Base-by-base conservation (phyloP, 2,888 invertebrate species). In the Tetanocera ferruginea region DNA sequence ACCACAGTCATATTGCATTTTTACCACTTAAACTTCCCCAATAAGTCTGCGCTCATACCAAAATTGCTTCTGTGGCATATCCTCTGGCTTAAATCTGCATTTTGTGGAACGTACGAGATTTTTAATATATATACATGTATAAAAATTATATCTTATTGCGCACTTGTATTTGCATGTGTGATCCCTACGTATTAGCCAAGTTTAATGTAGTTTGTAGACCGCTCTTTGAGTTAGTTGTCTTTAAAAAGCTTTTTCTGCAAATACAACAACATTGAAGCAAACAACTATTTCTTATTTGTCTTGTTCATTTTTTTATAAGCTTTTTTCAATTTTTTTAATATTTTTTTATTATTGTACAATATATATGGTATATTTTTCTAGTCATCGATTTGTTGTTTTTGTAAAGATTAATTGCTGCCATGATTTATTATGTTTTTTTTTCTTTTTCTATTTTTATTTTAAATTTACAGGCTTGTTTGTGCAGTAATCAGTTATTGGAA, bases 331-430 rank as follows among this genome's bases (percentile, higher is more conserved):
- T n/a, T 31, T 62, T 64, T 28, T 23, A 17, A 49, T 49, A 49
- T 49, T 49, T 49, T 64, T 31, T 25, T 64, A n/a, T 64, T 31
- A 5, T 64, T 64, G 11, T 64, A 31, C 34, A 31, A 17, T 31
- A 31, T 31, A 5, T 31, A 31, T 31, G 8, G 64, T 17, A 31
- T 31, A 17, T 31, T 31, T 62, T 23, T 31, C 17, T 31, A n/a
- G 64, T 64, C 34, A 9, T 17, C 31, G n/a, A 31, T n/a, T 64
- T 64, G 64, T 64, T 64, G 55, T 23, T 64, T 28, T 25, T 31
- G 64, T n/a, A 8, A 64, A 64, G 64, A 64, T 64, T 64, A 64
- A 64, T 64, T 64, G 31, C 64, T 31, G 11, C 17, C 34, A 64
- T 64, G 64, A 64, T 64, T 64, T 64, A 64, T 64, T n/a, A 31